Conservation (phyloP, 1,140 invertebrate species). For the Wasmannia auropunctata region DNA sequence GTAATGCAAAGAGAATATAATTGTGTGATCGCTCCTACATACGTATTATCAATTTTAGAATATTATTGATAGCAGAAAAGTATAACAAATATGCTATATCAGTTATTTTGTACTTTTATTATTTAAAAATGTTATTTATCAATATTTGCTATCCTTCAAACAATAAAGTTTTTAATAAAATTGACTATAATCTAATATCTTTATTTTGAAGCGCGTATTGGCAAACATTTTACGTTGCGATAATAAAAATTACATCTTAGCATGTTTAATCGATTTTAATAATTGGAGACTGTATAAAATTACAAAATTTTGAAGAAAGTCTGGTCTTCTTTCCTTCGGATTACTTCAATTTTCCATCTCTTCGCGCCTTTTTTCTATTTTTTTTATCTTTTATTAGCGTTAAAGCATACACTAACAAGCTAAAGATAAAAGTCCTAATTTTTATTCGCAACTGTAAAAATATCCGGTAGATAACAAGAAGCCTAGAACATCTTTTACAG, state of each 20-base stretch:
- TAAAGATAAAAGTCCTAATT: background rate
- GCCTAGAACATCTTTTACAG: constrained; percentile 5
- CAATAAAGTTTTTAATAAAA: background rate
- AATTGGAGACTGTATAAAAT: background rate
- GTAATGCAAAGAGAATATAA: background rate
- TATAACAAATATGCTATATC: background rate
- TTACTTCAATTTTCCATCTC: background rate
- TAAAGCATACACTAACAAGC: background rate
- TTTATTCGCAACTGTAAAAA: background rate
- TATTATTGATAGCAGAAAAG: background rate
- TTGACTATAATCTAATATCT: background rate
- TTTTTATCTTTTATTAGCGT: background rate
- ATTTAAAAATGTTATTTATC: background rate
- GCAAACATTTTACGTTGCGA: background rate
- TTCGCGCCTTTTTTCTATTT: background rate
- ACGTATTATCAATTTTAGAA: background rate
- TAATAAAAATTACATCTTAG: background rate
- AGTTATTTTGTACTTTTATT: background rate
- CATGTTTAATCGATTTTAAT: background rate
- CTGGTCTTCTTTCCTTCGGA: background rate
- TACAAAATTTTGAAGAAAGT: background rate
- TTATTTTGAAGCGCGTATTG: background rate
- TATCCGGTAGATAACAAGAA: background rate
- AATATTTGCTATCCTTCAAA: background rate
- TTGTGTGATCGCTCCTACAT: background rate